Evolutionary conservation across 2,888 invertebrate species (phyloP).

Genomic region (Synergus gifuensis): DNA sequence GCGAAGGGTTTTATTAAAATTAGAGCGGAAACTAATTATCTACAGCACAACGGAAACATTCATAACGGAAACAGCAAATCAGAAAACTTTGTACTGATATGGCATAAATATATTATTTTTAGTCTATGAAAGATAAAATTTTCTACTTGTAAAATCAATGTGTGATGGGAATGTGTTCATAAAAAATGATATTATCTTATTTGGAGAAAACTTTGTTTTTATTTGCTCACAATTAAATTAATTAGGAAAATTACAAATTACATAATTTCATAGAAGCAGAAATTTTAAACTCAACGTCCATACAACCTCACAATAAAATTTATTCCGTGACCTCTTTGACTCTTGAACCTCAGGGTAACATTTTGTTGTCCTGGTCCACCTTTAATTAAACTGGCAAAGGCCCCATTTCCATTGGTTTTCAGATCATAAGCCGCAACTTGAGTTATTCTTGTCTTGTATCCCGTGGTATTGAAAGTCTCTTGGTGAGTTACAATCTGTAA

Average conservation of each 20-base stretch:
- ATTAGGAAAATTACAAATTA: too few species aligned
- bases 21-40: not conserved
- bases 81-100: not conserved
- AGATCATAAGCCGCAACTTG: constrained; percentile 45
- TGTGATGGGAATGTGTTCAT: too few species aligned
- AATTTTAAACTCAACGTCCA: constrained; percentile 30
- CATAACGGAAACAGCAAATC: not conserved
- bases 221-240: too few species aligned
- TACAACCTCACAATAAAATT: constrained; percentile 52
- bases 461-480: constrained; percentile 10
- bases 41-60: not conserved
- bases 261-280: not conserved
- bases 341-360: constrained; percentile 45
- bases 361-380: constrained; percentile 44
- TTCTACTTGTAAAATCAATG: too few species aligned
- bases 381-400: constrained; percentile 34
- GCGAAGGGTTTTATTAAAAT: not conserved
- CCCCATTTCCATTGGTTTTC: constrained; percentile 38
- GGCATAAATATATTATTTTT: not conserved
- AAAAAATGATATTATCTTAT: too few species aligned
- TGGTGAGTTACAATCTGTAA: not conserved
- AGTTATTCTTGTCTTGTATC: constrained; percentile 43
- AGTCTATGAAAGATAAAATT: not conserved
- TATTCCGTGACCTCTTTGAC: constrained; percentile 48
- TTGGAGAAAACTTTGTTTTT: too few species aligned